Conservation (phyloP, 2,888 invertebrate genomes). For the Saturnia pavonia region DNA sequence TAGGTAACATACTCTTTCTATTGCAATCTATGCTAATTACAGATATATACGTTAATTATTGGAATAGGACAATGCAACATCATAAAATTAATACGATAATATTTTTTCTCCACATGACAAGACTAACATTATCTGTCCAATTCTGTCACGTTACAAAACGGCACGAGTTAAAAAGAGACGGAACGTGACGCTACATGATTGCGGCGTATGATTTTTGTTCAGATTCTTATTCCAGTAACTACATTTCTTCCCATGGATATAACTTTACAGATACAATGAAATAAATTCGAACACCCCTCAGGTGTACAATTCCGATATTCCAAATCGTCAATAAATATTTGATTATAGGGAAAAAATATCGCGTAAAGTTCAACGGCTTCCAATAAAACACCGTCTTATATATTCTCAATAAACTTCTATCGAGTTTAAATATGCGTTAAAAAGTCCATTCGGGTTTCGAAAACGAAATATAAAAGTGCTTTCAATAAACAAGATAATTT, state of each 20-base stretch:
- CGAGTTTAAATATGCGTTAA: conserved; percentile 59
- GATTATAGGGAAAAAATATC: conserved; percentile 31
- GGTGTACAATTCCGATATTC: conserved; percentile 15
- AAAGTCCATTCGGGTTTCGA: conserved; percentile 62
- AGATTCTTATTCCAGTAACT: neutral
- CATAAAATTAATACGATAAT: no score
- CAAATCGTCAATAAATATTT: conserved; percentile 34
- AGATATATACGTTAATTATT: no score
- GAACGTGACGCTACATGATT: neutral
- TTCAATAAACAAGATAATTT: conserved; percentile 78
- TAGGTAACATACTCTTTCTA: no score
- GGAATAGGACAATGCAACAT: no score
- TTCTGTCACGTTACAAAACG: neutral
- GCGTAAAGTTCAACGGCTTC: conserved; percentile 38
- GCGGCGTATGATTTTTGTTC: neutral
- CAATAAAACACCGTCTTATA: conserved; percentile 44
- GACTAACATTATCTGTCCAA: neutral
- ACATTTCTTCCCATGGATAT: neutral
- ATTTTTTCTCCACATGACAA: no score
- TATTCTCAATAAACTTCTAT: conserved; percentile 23
- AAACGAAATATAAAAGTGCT: conserved; percentile 76
- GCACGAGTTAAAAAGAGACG: neutral
- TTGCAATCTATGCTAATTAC: no score
- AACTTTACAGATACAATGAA: conserved; percentile 4
- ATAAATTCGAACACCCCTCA: conserved; percentile 15